Evolutionary conservation across 2,888 invertebrate genomes (phyloP).

Genomic region (Encarsia formosa): DNA sequence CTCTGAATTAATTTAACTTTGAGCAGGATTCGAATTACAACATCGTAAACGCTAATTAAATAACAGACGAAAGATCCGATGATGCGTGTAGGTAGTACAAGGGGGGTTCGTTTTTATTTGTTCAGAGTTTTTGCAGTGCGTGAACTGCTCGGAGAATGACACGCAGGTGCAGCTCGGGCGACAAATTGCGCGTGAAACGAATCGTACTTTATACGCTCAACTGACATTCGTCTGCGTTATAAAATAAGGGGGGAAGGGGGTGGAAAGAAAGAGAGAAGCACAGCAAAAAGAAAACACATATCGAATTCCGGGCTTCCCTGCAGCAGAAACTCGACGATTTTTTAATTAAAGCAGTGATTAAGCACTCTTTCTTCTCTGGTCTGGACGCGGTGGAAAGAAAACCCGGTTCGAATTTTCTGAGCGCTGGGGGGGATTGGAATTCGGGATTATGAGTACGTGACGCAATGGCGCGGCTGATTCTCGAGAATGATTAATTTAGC

Average conservation of each 20-base stretch:
- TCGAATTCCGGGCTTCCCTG: neutral
- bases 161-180: neutral
- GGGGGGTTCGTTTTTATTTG: too few species aligned
- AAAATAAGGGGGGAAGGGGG: neutral
- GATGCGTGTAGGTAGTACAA: too few species aligned
- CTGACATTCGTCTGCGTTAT: neutral
- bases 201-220: conserved; percentile 1
- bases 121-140: neutral
- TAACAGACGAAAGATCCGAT: too few species aligned
- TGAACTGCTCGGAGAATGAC: neutral
- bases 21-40: too few species aligned
- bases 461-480: neutral
- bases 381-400: neutral
- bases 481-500: too few species aligned
- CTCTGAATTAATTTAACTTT: too few species aligned
- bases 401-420: conserved; percentile 6
- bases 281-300: neutral
- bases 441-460: too few species aligned
- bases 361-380: neutral
- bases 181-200: conserved; percentile 17
- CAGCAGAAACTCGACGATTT: neutral
- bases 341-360: conserved; percentile 12
- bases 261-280: too few species aligned
- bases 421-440: too few species aligned
- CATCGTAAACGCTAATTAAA: too few species aligned